These are phyloP conservation scores for Sorex fumeus DNA, from an alignment of 2,113 vertebrate genomes.

Conservation along the genomic window DNA sequence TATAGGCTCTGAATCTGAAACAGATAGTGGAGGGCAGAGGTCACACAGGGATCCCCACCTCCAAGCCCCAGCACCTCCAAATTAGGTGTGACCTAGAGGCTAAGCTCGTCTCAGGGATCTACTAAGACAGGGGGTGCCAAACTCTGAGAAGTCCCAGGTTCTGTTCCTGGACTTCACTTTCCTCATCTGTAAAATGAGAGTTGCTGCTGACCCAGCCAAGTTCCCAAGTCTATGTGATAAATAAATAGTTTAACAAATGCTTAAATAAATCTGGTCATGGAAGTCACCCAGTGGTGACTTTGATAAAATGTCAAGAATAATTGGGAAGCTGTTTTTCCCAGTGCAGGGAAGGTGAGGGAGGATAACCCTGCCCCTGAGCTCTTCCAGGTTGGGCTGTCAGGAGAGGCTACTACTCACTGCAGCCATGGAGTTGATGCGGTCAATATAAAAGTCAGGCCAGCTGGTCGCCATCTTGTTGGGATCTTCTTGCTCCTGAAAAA, in stretches of 20 bases:
- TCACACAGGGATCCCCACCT: neutral
- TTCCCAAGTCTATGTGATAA: neutral
- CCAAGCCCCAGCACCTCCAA: neutral
- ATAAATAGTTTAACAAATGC: neutral
- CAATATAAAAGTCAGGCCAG: conserved; percentile 99
- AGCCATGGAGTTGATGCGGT: conserved; percentile 99
- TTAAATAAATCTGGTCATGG: neutral
- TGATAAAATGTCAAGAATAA: neutral
- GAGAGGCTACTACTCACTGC: conserved; percentile 91
- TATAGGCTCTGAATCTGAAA: conserved; percentile 97
- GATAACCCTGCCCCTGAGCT: fast-evolving
- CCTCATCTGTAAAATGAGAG: conserved; percentile 10
- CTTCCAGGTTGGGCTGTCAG: fast-evolving
- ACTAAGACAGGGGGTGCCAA: neutral
- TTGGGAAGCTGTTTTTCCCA: neutral
- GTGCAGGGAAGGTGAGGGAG: no score
- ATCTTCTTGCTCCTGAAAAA: conserved; percentile 97
- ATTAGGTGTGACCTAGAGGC: neutral
- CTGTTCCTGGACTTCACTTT: neutral
- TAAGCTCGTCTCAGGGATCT: neutral
- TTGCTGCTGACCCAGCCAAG: neutral
- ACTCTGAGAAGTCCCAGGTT: neutral
- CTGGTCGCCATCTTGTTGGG: conserved; percentile 98
- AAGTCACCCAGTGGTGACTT: no score
- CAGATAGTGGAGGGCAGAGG: neutral